These are phyloP conservation scores for Laodelphax striatellus DNA, from an alignment of 1,140 invertebrate genomes.

Conservation along the genomic window DNA sequence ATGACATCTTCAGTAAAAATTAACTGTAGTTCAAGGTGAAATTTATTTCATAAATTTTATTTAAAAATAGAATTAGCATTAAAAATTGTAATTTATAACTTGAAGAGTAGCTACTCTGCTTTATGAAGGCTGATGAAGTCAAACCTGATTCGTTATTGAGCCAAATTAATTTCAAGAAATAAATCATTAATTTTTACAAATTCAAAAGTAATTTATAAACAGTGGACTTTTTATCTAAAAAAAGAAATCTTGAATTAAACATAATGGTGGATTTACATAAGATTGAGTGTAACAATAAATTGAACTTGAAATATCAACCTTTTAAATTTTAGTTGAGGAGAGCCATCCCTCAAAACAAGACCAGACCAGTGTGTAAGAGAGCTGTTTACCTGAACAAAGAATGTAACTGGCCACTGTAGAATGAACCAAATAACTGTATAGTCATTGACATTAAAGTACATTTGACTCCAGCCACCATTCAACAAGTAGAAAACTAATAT, in stretches of 20 bases:
- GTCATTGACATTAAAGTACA: conserved; percentile 51
- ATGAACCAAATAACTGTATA: conserved; percentile 53
- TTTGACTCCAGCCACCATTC: conserved; percentile 48
- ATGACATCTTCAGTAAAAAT: too few relatives aligned
- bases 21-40: too few relatives aligned
- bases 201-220: background rate
- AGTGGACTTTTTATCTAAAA: background rate
- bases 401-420: conserved; percentile 49
- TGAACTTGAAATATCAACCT: too few relatives aligned
- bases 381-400: conserved; percentile 42
- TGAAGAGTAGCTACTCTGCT: background rate
- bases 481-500: conserved; percentile 48
- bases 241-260: background rate
- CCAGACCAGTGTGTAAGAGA: background rate
- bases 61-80: too few relatives aligned
- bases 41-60: too few relatives aligned
- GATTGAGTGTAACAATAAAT: too few relatives aligned
- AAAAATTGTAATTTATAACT: too few relatives aligned
- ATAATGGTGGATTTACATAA: too few relatives aligned
- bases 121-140: background rate
- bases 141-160: background rate
- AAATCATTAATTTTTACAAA: background rate
- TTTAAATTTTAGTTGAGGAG: too few relatives aligned
- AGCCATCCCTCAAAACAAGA: too few relatives aligned
- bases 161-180: background rate